These are phyloP conservation scores for Leucophenga maculata DNA, from an alignment of 2,888 invertebrate species.

Conservation along the genomic window DNA sequence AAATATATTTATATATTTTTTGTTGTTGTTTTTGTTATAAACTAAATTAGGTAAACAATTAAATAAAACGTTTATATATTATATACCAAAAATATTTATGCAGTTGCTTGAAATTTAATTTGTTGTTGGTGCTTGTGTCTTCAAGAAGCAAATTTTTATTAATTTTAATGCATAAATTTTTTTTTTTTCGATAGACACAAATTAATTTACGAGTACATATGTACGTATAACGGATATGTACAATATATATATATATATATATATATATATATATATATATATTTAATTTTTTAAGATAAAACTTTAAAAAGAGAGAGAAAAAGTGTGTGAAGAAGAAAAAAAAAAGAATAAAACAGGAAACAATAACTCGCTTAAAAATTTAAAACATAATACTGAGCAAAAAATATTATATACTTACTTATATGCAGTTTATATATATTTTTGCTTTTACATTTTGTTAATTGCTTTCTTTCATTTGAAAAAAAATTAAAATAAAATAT, in stretches of 20 bases:
- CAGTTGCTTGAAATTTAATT: slow-evolving; percentile 32
- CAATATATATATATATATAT: no score
- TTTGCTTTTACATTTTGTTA: slow-evolving; percentile 2
- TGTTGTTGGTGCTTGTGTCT: neutral
- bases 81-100: neutral
- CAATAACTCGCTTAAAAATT: slow-evolving; percentile 68
- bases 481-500: no score
- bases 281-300: slow-evolving; percentile 12
- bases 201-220: no score
- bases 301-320: slow-evolving; percentile 39
- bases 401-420: slow-evolving; percentile 48
- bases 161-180: neutral
- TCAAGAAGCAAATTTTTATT: no score
- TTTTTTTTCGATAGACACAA: slow-evolving; percentile 34
- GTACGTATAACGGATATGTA: no score
- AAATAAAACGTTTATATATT: slow-evolving; percentile 22
- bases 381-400: slow-evolving; percentile 72
- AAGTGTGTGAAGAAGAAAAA: slow-evolving; percentile 26
- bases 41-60: slow-evolving; percentile 18
- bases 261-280: slow-evolving; percentile 13
- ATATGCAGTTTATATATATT: slow-evolving; percentile 30
- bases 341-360: slow-evolving; percentile 47
- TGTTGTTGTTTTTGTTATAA: slow-evolving; percentile 22
- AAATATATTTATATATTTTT: no score
- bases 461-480: slow-evolving; percentile 30